A percentile compares a stretch with the other conserved stretches of the same genome.
Conservation (phyloP, 2,113 vertebrate genomes). For the Melanerpes aurifrons region DNA sequence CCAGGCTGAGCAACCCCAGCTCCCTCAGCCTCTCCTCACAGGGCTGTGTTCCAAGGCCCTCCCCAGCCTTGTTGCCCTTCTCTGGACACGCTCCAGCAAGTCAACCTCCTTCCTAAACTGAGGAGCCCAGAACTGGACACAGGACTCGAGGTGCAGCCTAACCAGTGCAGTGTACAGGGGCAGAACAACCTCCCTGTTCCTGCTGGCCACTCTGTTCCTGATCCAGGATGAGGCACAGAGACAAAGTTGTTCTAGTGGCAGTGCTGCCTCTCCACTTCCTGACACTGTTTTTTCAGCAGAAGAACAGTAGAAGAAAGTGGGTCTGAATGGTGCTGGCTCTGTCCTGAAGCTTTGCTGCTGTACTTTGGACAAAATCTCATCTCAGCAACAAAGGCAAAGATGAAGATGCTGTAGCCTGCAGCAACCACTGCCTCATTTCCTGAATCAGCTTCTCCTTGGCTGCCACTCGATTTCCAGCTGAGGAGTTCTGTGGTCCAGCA, state of each 20-base stretch:
- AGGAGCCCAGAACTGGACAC: too few species aligned
- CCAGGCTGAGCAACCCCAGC: too few species aligned
- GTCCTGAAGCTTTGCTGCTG: background rate
- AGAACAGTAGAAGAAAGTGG: background rate
- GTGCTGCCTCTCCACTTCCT: background rate
- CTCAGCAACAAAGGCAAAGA: background rate
- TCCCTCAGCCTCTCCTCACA: too few species aligned
- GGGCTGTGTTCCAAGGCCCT: too few species aligned
- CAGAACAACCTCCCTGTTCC: too few species aligned
- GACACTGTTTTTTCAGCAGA: background rate
- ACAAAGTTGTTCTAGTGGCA: background rate
- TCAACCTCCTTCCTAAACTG: too few species aligned
- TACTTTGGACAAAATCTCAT: conserved; percentile 9
- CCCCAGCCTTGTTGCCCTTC: too few species aligned
- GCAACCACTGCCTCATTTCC: background rate
- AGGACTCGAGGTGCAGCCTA: too few species aligned
- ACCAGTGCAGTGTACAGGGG: too few species aligned
- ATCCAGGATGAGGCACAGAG: background rate
- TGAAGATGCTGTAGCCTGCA: background rate
- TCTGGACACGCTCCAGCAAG: too few species aligned
- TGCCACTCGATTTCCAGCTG: background rate
- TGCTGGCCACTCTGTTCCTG: too few species aligned
- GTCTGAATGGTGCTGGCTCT: background rate
- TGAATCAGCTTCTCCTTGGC: background rate
- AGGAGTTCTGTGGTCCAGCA: background rate